Conservation (phyloP, 2,888 invertebrate species). For the Electrophaes corylata region DNA sequence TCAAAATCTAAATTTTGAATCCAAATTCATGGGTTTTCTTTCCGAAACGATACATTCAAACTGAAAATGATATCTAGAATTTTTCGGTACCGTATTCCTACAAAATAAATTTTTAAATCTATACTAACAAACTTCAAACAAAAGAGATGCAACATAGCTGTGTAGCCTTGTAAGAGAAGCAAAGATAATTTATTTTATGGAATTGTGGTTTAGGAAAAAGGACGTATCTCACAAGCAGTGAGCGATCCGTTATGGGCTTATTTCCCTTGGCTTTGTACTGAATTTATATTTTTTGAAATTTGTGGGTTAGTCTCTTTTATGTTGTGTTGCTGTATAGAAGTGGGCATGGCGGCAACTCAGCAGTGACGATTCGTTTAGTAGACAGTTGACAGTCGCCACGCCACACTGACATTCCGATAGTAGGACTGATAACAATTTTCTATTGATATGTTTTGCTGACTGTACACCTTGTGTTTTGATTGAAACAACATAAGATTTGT, state of each 20-base stretch:
- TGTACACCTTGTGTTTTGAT: constrained; percentile 56
- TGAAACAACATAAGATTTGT: constrained; percentile 42
- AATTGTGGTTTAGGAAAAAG: constrained; percentile 27
- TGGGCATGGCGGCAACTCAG: constrained; percentile 81
- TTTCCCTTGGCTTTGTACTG: constrained; percentile 24
- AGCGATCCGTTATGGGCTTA: constrained; percentile 39
- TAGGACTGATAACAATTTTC: constrained; percentile 78
- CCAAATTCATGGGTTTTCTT: constrained; percentile 9
- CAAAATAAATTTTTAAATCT: constrained; percentile 32
- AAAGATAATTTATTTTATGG: constrained; percentile 64
- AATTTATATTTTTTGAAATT: constrained; percentile 36
- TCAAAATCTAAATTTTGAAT: constrained; percentile 7
- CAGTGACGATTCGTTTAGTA: constrained; percentile 83
- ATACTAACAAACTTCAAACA: constrained; percentile 40
- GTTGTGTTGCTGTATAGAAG: constrained; percentile 55
- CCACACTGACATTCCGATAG: constrained; percentile 83
- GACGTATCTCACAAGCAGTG: constrained; percentile 43
- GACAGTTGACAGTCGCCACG: constrained; percentile 84
- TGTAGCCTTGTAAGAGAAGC: constrained; percentile 53
- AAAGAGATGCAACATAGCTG: constrained; percentile 58
- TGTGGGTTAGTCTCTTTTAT: constrained; percentile 45
- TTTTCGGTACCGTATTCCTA: constrained; percentile 10
- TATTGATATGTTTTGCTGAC: constrained; percentile 76
- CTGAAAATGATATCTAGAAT: constrained; percentile 2
- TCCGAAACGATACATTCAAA: constrained; percentile 11